Evolutionary conservation across 2,797 vertebrate genomes (phyloP).

Genomic region (Tiaroga cobitis): DNA sequence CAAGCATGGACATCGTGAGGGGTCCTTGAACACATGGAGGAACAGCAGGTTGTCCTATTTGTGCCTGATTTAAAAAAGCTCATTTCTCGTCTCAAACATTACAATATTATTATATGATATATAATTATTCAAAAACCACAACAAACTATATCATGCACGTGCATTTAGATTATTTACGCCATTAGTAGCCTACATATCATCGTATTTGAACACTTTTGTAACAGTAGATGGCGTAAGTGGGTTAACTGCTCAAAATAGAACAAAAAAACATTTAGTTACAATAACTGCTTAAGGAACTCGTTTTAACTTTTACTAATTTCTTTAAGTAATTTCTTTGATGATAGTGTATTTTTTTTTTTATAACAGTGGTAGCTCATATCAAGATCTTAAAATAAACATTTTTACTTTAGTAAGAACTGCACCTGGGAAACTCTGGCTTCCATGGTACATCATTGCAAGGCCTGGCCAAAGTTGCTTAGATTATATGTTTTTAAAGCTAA

Average conservation of each 20-base stretch:
- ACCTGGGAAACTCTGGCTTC: too few relatives aligned
- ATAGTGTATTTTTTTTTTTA: background rate
- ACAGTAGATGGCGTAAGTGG: slow-evolving; percentile 30
- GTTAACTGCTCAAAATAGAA: background rate
- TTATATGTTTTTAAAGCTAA: background rate
- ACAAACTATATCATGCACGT: background rate
- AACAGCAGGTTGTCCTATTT: background rate
- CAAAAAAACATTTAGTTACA: background rate
- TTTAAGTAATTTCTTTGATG: background rate
- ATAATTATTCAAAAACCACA: background rate
- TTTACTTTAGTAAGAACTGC: background rate
- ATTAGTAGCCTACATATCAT: background rate
- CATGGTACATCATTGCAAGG: background rate
- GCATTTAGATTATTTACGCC: background rate
- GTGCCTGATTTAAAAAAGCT: slow-evolving; percentile 67
- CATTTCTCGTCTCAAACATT: background rate
- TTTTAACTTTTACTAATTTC: background rate
- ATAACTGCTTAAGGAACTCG: too few relatives aligned
- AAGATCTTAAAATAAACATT: background rate
- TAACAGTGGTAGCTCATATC: background rate
- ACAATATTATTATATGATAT: background rate
- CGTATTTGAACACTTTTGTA: background rate
- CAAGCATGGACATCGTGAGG: slow-evolving; percentile 87
- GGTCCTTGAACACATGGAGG: slow-evolving; percentile 69
- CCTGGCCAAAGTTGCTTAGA: background rate